A percentile compares a stretch with the other conserved stretches of the same genome.
phyloP scores from a whole-genome alignment of 2,113 vertebrate species.

The Hipposideros armiger region DNA sequence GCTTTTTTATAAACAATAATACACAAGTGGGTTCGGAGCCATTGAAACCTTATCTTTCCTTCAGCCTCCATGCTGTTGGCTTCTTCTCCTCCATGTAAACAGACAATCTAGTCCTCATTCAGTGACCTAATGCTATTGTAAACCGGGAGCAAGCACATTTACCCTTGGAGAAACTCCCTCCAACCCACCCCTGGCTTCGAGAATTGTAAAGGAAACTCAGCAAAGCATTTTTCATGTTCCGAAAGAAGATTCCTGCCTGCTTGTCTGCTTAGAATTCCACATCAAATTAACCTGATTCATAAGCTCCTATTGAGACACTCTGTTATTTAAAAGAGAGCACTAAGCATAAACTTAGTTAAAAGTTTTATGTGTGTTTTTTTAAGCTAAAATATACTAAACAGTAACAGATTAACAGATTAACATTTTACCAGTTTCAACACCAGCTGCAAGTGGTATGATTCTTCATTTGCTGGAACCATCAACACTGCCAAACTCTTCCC shows the following conservation, averaged over 20 bases:
- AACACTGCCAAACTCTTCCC: background rate
- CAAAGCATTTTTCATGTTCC: constrained; percentile 1
- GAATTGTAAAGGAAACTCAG: constrained; percentile 36
- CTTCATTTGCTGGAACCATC: background rate
- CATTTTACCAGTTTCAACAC: constrained; percentile 35
- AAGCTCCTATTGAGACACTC: constrained; percentile 62
- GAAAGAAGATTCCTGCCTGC: constrained; percentile 1
- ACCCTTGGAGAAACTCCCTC: constrained; percentile 36
- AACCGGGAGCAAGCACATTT: constrained; percentile 10
- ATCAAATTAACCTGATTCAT: constrained; percentile 70
- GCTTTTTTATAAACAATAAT: constrained; percentile 3
- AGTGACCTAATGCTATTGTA: background rate
- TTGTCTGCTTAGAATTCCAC: constrained; percentile 20
- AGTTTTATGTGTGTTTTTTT: background rate
- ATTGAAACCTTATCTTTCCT: background rate
- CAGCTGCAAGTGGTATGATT: constrained; percentile 54
- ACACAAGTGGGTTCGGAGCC: background rate
- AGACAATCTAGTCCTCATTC: constrained; percentile 40
- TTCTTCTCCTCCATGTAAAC: background rate
- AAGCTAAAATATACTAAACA: background rate
- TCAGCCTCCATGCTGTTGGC: background rate
- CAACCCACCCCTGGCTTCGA: background rate
- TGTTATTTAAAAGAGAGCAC: constrained; percentile 39
- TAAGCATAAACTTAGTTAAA: constrained; percentile 65
- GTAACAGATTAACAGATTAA: constrained; percentile 2